Base-by-base conservation (phyloP, 2,113 vertebrate genomes). In the Trinectes maculatus region DNA sequence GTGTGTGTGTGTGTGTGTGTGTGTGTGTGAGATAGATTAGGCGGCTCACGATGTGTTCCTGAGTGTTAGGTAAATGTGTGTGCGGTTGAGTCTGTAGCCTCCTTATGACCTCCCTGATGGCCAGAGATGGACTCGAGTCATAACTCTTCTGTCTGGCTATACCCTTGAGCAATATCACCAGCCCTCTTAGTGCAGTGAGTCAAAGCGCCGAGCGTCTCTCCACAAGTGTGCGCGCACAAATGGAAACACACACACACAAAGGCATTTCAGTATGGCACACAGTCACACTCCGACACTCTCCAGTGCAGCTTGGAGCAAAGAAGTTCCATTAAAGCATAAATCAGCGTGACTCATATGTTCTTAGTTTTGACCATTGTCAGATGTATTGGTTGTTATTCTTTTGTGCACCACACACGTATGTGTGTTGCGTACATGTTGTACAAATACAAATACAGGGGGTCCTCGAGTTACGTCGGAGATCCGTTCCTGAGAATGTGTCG, bases 161-260 rank as follows among this genome's bases (percentile, higher is more conserved):
- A 89, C 89, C 87, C 91, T 91, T 92, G 86, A 91, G 88, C 87
- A 89, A 86, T 81, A 91, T 88, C 84, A 86, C 74, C 73, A 73
- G 33, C 78, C 65, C 72, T 81, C 64, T 73, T 64, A 83, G 79
- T 77, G 77, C 85, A 85, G 72, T 47, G 31, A 80, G 87, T 85
- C 85, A 82, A 74, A 84, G 65, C 83, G 21, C 65, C 24, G 74
- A 73, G 63, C 71, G 67, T 57, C 55, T 51, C 58, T 79, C 58
- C 46, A 39, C 59, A 26, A 66, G 60, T 58, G 65, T 28, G 53
- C 57, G 66, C 67, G 25, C 77, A 49, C 47, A 70, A 43, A 37
- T 29, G 49, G 69, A 64, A 55, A 65, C 29, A 48, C 67, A 66
- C 47, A 44, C 19, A 44, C n/a, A 52, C 49, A 44, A 4, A 42